Conservation (phyloP, 1,140 invertebrate genomes). For the Teleopsis dalmanni region DNA sequence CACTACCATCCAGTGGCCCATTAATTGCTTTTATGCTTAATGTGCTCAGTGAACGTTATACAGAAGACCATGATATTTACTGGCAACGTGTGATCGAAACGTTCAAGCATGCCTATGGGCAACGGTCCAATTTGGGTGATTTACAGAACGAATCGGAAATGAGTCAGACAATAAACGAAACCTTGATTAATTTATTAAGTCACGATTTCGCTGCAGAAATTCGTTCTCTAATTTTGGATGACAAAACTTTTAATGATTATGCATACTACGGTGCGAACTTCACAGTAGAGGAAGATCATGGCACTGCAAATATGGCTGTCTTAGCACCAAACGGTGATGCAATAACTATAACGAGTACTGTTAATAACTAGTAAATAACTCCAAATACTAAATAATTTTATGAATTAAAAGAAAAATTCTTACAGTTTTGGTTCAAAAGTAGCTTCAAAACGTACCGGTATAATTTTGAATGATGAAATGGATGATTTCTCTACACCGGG, state of each 20-base stretch:
- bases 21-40: conserved; percentile 77
- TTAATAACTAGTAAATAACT: conserved; percentile 79
- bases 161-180: conserved; percentile 15
- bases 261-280: conserved; percentile 63
- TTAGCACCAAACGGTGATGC: conserved; percentile 83
- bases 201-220: conserved; percentile 54
- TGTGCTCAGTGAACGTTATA: conserved; percentile 59
- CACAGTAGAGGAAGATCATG: conserved; percentile 60
- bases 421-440: conserved; percentile 72
- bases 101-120: conserved; percentile 91
- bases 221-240: conserved; percentile 55
- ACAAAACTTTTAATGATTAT: conserved; percentile 59
- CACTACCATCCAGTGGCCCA: conserved; percentile 75
- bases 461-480: conserved; percentile 92
- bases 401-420: too few species aligned
- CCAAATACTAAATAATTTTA: not conserved
- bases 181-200: conserved; percentile 21
- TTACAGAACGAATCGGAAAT: conserved; percentile 47
- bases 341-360: conserved; percentile 83
- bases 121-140: conserved; percentile 80
- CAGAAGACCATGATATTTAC: conserved; percentile 45
- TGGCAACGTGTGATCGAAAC: conserved; percentile 81
- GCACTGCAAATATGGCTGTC: conserved; percentile 89
- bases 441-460: conserved; percentile 72
- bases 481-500: conserved; percentile 89